Conservation (phyloP, 2,797 vertebrate genomes). For the Darevskia mixta region DNA sequence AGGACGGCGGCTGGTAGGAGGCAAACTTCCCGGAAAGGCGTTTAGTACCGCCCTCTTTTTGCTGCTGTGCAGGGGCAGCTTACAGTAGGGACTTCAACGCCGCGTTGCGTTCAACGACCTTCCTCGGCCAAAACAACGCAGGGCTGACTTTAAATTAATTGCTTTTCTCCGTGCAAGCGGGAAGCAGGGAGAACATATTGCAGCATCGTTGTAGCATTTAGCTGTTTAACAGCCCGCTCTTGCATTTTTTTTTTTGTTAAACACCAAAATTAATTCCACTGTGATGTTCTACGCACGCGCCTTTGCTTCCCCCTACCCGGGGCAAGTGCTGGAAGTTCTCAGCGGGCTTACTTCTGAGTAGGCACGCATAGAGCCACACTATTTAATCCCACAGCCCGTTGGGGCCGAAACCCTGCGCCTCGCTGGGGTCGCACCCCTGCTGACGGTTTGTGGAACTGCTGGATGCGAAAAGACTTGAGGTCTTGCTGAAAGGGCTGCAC, state of each 20-base stretch:
- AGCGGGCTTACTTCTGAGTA: neutral
- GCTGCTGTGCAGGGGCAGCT: too few relatives aligned
- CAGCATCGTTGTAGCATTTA: neutral
- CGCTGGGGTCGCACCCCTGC: neutral
- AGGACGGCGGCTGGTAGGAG: neutral
- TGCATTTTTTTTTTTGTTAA: neutral
- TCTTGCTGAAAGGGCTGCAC: neutral
- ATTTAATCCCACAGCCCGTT: neutral
- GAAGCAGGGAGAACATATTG: neutral
- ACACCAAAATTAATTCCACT: neutral
- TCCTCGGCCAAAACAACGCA: neutral
- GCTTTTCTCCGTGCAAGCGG: neutral
- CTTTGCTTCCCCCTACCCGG: neutral
- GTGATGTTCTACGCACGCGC: neutral
- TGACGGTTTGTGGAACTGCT: neutral
- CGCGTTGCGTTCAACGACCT: neutral
- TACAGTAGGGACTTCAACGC: too few relatives aligned
- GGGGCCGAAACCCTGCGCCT: neutral
- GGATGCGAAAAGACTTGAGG: fast-evolving
- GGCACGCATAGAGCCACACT: neutral
- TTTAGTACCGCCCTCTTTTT: neutral
- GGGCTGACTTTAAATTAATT: neutral
- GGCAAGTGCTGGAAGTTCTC: neutral
- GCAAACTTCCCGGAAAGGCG: slow-evolving; percentile 42
- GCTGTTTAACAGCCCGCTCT: neutral